phyloP scores from a whole-genome alignment of 2,113 vertebrate species.

The Trochalopteron elliotii region DNA sequence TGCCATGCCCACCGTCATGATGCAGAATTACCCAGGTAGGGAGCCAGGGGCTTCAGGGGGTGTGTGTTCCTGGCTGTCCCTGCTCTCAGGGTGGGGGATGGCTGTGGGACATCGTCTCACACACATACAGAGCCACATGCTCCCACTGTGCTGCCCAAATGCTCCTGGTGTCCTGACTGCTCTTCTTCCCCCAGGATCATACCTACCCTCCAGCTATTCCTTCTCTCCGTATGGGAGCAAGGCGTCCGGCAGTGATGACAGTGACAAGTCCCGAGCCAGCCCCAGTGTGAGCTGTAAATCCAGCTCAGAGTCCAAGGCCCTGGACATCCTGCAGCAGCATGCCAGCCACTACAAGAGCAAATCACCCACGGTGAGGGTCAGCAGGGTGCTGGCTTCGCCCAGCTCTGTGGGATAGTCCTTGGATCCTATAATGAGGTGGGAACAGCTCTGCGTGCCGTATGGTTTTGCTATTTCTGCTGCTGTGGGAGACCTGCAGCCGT shows the following conservation, averaged over 20 bases:
- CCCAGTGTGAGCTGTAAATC: conserved; percentile 91
- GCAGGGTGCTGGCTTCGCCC: not conserved
- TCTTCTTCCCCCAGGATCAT: conserved; percentile 80
- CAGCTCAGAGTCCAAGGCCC: conserved; percentile 92
- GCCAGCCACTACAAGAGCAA: conserved; percentile 99
- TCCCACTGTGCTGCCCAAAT: accelerated
- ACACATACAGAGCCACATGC: not conserved
- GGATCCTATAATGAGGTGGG: not conserved
- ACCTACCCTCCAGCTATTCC: conserved; percentile 93
- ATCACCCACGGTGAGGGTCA: conserved; percentile 90
- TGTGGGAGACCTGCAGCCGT: not conserved
- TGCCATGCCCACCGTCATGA: conserved; percentile 96
- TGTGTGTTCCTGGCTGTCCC: not conserved
- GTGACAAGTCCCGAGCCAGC: conserved; percentile 93
- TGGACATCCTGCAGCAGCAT: conserved; percentile 97
- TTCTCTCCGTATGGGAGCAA: conserved; percentile 95
- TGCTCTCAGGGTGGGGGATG: not conserved
- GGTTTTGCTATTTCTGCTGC: not conserved
- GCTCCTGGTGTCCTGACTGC: not conserved
- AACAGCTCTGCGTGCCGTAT: accelerated
- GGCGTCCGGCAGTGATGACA: conserved; percentile 85
- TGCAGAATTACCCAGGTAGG: conserved; percentile 98
- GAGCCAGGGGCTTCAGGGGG: accelerated
- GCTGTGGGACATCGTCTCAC: not conserved
- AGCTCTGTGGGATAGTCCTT: not conserved